These are phyloP conservation scores for Ciconia nigra DNA, from an alignment of 2,797 vertebrate genomes.

Conservation along the genomic window DNA sequence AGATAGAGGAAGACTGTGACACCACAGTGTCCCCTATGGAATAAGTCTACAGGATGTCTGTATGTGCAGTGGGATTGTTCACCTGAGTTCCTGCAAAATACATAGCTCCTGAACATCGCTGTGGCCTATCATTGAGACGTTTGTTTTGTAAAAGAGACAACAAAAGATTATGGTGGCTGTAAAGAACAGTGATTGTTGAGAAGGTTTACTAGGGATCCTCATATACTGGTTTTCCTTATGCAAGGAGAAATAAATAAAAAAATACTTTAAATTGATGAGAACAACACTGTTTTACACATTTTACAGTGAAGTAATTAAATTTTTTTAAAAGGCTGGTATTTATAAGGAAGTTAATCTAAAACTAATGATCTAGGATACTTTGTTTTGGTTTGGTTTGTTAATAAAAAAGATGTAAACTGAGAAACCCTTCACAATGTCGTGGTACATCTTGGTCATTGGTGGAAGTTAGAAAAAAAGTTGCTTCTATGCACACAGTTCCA, in stretches of 20 bases:
- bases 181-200: background rate
- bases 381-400: background rate
- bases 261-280: background rate
- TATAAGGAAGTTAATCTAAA: background rate
- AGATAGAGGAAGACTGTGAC: background rate
- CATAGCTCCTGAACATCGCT: background rate
- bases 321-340: background rate
- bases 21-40: background rate
- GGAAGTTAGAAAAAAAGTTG: background rate
- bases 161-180: background rate
- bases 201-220: background rate
- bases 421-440: background rate
- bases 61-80: background rate
- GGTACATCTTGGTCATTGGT: background rate
- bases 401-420: background rate
- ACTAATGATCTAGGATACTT: background rate
- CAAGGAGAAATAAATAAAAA: background rate
- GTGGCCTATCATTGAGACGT: background rate
- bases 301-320: background rate
- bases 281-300: background rate
- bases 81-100: background rate
- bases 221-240: background rate
- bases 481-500: rapidly evolving
- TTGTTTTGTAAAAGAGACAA: background rate
- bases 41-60: background rate